Evolutionary conservation across 1,140 invertebrate genomes (phyloP).

Genomic region (Gyrodactylus bullatarudis): DNA sequence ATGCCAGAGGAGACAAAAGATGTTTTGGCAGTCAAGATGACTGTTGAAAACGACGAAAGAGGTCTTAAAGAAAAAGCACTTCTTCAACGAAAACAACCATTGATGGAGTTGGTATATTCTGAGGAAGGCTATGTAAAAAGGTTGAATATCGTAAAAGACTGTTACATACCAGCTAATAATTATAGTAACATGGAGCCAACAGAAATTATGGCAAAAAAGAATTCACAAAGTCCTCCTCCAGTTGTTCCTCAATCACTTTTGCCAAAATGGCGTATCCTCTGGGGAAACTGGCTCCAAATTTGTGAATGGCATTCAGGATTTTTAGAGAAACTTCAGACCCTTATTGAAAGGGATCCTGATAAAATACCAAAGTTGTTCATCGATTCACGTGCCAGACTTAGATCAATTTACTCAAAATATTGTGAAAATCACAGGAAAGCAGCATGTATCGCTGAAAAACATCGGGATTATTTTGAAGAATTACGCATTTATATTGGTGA

Average conservation of each 20-base stretch:
- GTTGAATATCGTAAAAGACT: not conserved
- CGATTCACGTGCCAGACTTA: not conserved
- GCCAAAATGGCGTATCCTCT: slow-evolving; percentile 2
- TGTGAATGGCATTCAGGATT: not conserved
- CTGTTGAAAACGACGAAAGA: no score
- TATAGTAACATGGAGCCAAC: not conserved
- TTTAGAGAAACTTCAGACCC: not conserved
- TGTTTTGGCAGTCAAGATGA: no score
- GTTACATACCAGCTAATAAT: slow-evolving; percentile 1
- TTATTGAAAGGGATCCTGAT: not conserved
- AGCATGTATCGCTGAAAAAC: not conserved
- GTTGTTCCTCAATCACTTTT: not conserved
- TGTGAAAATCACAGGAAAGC: slow-evolving; percentile 6
- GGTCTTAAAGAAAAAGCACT: not conserved
- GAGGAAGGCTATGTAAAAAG: not conserved
- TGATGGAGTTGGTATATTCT: not conserved
- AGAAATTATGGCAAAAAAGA: not conserved
- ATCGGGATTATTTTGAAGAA: slow-evolving; percentile 3
- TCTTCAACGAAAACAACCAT: not conserved
- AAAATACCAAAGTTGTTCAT: not conserved
- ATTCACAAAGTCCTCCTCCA: not conserved
- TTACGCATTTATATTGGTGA: not conserved
- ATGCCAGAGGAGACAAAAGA: no score
- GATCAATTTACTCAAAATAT: slow-evolving; percentile 3
- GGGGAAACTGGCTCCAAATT: slow-evolving; percentile 4